Evolutionary conservation across 2,113 vertebrate species (phyloP).

Genomic region (Cochlearius cochlearius): DNA sequence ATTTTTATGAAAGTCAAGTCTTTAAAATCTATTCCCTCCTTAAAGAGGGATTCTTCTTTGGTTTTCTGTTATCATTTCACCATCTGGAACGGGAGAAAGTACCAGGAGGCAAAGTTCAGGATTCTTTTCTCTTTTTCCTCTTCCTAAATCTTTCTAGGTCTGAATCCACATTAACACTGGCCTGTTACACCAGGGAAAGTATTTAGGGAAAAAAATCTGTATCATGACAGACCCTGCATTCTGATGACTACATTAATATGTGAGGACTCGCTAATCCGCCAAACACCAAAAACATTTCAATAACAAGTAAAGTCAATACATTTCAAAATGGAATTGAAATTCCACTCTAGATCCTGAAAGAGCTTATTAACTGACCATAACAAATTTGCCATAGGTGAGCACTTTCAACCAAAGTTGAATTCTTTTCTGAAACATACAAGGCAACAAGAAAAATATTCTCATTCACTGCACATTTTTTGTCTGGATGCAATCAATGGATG

Average conservation of each 20-base stretch:
- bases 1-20: background rate
- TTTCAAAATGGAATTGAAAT: background rate
- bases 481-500: background rate
- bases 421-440: background rate
- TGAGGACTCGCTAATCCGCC: background rate
- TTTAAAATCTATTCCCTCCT: background rate
- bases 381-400: background rate
- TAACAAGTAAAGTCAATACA: background rate
- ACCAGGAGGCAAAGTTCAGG: background rate
- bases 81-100: background rate
- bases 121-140: background rate
- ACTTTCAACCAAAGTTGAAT: background rate
- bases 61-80: background rate
- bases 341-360: background rate
- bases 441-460: background rate
- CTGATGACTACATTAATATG: background rate
- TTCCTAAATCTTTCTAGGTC: background rate
- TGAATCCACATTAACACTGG: background rate
- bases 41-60: background rate
- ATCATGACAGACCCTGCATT: background rate
- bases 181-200: background rate
- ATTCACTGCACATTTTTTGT: background rate
- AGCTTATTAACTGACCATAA: background rate
- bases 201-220: background rate
- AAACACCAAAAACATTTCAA: background rate